A percentile compares a stretch with the other conserved stretches of the same genome.
phyloP scores from a whole-genome alignment of 2,888 invertebrate species.

The Scaptomyza tumidula region DNA sequence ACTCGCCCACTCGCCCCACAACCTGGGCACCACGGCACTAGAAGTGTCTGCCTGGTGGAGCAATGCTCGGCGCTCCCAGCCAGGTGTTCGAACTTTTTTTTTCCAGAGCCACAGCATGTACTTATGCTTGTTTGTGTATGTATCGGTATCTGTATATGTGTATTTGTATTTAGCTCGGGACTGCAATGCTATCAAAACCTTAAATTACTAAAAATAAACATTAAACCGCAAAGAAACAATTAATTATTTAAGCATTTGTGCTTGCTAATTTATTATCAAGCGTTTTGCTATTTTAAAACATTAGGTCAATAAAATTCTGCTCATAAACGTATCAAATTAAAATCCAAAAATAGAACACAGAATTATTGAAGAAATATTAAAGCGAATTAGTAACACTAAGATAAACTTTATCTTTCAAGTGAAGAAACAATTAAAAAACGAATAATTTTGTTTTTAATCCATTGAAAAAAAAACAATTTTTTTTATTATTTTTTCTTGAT shows the following conservation, averaged over 20 bases:
- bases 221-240: background rate
- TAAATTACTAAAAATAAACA: constrained; percentile 7
- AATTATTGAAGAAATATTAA: too few species aligned
- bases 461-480: constrained; percentile 47
- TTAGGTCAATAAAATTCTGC: background rate
- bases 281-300: background rate
- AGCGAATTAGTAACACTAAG: too few species aligned
- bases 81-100: constrained; percentile 76
- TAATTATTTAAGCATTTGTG: background rate
- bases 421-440: too few species aligned
- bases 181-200: constrained; percentile 1
- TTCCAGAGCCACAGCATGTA: constrained; percentile 29
- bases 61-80: constrained; percentile 68
- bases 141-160: background rate
- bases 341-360: too few species aligned
- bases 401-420: too few species aligned
- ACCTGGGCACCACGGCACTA: constrained; percentile 27
- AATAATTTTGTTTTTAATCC: constrained; percentile 4
- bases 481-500: constrained; percentile 45
- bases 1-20: constrained; percentile 43
- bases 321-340: background rate
- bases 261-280: background rate
- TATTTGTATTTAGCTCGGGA: background rate
- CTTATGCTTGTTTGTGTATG: too few species aligned
- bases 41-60: constrained; percentile 37